These are phyloP conservation scores for Rutilus rutilus DNA, from an alignment of 2,113 vertebrate genomes.

Conservation along the genomic window DNA sequence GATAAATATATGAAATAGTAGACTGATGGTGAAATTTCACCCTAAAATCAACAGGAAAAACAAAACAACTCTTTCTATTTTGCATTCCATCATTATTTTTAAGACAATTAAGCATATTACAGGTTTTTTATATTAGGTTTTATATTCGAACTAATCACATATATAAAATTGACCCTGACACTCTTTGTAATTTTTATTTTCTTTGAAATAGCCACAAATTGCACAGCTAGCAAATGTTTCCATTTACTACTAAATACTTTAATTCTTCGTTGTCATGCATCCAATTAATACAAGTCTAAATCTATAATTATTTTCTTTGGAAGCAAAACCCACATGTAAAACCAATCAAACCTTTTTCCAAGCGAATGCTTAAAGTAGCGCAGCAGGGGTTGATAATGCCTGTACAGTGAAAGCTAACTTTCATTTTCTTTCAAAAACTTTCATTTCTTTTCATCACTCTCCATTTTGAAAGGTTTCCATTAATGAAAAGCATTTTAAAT, in stretches of 20 bases:
- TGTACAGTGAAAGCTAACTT: not conserved
- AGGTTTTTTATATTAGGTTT: no score
- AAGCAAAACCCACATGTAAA: slow-evolving; percentile 15
- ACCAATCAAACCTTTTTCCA: slow-evolving; percentile 25
- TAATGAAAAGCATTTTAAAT: slow-evolving; percentile 29
- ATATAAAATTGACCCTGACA: no score
- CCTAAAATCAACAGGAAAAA: not conserved
- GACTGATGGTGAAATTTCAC: not conserved
- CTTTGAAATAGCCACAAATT: not conserved
- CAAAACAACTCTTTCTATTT: not conserved
- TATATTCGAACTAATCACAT: no score
- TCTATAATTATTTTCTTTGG: not conserved
- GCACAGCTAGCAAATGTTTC: not conserved
- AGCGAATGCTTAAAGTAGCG: not conserved
- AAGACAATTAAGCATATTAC: not conserved
- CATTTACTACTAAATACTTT: not conserved
- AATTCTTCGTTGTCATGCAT: not conserved
- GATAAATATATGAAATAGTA: not conserved
- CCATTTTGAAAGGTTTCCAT: slow-evolving; percentile 29
- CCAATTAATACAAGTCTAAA: slow-evolving; percentile 37
- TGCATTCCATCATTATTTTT: not conserved
- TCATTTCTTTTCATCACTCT: not conserved
- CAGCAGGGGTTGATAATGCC: slow-evolving; percentile 16
- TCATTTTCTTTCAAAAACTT: not conserved
- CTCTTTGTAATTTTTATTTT: not conserved